phyloP scores from a whole-genome alignment of 2,113 vertebrate genomes.

The Tupaia chinensis region DNA sequence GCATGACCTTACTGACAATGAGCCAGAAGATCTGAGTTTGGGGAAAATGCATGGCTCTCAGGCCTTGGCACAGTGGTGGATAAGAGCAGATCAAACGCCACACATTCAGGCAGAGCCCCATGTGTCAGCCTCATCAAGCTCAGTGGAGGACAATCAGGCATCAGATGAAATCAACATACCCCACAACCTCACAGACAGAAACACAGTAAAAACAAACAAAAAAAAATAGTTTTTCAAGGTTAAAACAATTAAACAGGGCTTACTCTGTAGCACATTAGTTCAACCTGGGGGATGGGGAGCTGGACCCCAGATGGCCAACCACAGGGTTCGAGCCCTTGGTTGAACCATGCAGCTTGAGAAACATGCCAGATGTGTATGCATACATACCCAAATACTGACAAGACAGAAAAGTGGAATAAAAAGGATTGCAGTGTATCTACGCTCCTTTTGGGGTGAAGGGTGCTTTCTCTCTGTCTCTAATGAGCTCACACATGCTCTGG shows the following conservation, averaged over 20 bases:
- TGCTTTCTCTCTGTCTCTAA: too few species aligned
- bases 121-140: constrained; percentile 70
- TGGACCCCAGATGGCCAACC: too few species aligned
- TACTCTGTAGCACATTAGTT: too few species aligned
- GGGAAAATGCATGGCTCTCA: constrained; percentile 83
- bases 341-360: too few species aligned
- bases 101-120: constrained; percentile 77
- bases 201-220: not conserved
- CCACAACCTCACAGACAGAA: constrained; percentile 66
- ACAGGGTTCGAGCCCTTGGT: too few species aligned
- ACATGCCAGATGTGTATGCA: too few species aligned
- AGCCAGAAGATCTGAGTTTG: constrained; percentile 87
- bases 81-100: constrained; percentile 79
- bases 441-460: too few species aligned
- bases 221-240: constrained; percentile 19
- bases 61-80: constrained; percentile 78
- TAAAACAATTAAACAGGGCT: not conserved
- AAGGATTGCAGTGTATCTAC: too few species aligned
- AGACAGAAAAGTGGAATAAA: too few species aligned
- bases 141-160: constrained; percentile 67
- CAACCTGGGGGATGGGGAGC: too few species aligned
- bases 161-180: constrained; percentile 54
- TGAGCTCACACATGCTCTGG: too few species aligned
- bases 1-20: constrained; percentile 85
- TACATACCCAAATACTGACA: too few species aligned